Percentiles rank a stretch among this genome's conserved stretches.
These are phyloP conservation scores for Brevipalpus yothersi DNA, from an alignment of 1,140 invertebrate species.

Conservation along the genomic window DNA sequence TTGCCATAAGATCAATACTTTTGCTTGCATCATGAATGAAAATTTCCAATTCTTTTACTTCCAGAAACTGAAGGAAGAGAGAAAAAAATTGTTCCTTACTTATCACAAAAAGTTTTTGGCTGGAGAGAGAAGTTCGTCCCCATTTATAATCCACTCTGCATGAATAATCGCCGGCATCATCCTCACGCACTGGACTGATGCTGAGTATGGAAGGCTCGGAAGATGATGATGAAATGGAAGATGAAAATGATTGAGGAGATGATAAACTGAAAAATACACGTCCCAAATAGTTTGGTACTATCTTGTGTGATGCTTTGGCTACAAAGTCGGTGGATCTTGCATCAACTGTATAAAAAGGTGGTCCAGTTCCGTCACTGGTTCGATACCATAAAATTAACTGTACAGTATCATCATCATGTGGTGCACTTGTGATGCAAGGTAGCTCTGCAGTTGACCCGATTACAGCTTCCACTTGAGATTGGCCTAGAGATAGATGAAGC, in stretches of 20 bases:
- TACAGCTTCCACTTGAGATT: neutral
- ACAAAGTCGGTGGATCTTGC: neutral
- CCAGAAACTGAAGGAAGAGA: neutral
- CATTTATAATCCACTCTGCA: conserved; percentile 3
- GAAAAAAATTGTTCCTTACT: neutral
- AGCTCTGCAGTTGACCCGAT: neutral
- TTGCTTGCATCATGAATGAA: no score
- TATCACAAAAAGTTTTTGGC: neutral
- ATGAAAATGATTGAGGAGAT: neutral
- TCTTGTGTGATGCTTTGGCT: no score
- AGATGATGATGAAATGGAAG: neutral
- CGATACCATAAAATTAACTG: neutral
- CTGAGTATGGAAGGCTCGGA: neutral
- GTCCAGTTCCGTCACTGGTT: neutral
- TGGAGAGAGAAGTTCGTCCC: neutral
- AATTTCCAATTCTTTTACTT: no score
- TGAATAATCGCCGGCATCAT: neutral
- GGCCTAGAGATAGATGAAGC: neutral
- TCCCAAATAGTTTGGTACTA: no score
- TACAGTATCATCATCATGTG: neutral
- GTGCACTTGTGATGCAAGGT: neutral
- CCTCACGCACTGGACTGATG: neutral
- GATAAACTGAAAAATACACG: no score
- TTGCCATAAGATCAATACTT: no score
- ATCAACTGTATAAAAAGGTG: neutral